Conservation (phyloP, 2,113 vertebrate species). For the Speoplatyrhinus poulsoni region DNA sequence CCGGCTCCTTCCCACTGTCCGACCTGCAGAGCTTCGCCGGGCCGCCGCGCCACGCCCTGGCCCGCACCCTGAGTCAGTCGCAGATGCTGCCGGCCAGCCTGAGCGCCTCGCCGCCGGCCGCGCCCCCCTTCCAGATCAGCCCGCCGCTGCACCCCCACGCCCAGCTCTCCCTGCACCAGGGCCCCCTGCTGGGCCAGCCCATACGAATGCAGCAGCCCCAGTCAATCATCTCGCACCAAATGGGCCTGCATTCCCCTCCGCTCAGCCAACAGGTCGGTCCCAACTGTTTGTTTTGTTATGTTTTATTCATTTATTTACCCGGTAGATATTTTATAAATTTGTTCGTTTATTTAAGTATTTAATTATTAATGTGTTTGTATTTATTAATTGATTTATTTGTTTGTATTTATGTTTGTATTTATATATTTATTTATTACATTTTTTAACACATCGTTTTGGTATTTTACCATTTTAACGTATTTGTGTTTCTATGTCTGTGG, state of each 20-base stretch:
- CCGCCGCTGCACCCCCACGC: slow-evolving; percentile 88
- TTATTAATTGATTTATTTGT: too few relatives aligned
- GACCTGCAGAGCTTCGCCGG: slow-evolving; percentile 92
- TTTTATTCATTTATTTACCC: too few relatives aligned
- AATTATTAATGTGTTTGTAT: too few relatives aligned
- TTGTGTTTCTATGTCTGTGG: too few relatives aligned
- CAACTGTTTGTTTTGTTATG: not conserved
- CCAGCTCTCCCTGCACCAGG: slow-evolving; percentile 94
- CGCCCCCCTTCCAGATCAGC: slow-evolving; percentile 89
- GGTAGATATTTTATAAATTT: too few relatives aligned
- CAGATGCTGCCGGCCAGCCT: slow-evolving; percentile 91
- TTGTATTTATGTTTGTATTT: too few relatives aligned
- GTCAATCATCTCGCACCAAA: slow-evolving; percentile 92
- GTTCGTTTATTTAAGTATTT: too few relatives aligned
- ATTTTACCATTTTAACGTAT: too few relatives aligned
- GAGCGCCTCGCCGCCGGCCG: slow-evolving; percentile 89
- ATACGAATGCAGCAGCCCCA: slow-evolving; percentile 96
- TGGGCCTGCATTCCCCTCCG: slow-evolving; percentile 94
- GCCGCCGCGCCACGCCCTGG: slow-evolving; percentile 83
- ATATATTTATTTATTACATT: too few relatives aligned
- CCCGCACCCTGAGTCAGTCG: slow-evolving; percentile 85
- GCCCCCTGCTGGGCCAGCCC: slow-evolving; percentile 90
- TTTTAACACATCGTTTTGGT: too few relatives aligned
- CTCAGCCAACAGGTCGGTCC: slow-evolving; percentile 92
- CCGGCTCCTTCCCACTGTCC: slow-evolving; percentile 87